Conservation (phyloP, 2,797 vertebrate genomes). For the Zalophus californianus region DNA sequence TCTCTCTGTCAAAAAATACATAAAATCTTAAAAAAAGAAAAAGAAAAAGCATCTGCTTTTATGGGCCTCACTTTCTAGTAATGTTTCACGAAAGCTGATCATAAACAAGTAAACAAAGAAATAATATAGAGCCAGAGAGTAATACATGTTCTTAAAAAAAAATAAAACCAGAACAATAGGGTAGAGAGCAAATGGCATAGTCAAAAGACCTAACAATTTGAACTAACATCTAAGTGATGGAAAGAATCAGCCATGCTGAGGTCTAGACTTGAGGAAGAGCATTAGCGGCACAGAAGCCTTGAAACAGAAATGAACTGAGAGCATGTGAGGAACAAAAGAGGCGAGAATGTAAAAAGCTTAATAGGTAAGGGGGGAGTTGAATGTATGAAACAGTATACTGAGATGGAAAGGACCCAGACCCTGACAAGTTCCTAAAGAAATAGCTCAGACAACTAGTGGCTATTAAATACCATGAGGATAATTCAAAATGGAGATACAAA, state of each 20-base stretch:
- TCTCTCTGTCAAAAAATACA: too few relatives aligned
- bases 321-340: not conserved
- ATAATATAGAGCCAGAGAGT: not conserved
- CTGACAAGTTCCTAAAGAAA: not conserved
- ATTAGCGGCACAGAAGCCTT: not conserved
- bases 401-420: not conserved
- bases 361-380: not conserved
- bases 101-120: not conserved
- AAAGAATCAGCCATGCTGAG: not conserved
- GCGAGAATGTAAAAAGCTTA: not conserved
- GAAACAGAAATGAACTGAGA: not conserved
- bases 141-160: not conserved
- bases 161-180: not conserved
- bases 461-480: not conserved
- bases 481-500: not conserved
- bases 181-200: not conserved
- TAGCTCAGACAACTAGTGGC: not conserved
- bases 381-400: not conserved
- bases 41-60: not conserved
- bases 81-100: not conserved
- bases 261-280: not conserved
- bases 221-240: not conserved
- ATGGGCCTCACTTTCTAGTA: not conserved
- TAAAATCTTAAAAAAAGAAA: too few relatives aligned
- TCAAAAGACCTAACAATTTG: not conserved